These are phyloP conservation scores for Lophotriccus pileatus DNA, from an alignment of 2,797 vertebrate genomes.

Conservation along the genomic window DNA sequence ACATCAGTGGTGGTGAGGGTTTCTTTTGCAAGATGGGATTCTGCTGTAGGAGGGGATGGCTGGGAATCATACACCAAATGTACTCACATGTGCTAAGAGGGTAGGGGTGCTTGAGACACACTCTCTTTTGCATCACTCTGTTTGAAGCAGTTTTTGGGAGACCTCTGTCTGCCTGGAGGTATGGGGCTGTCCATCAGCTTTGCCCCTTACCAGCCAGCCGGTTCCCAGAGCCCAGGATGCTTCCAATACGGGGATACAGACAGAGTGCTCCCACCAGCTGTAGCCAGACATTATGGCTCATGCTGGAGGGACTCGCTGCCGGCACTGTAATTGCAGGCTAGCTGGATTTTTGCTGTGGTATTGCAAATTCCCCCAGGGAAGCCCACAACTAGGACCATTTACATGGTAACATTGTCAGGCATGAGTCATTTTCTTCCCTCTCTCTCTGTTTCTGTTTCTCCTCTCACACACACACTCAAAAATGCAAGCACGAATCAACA, in stretches of 20 bases:
- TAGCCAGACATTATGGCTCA: conserved; percentile 43
- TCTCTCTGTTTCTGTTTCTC: conserved; percentile 17
- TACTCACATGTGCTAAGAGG: fast-evolving
- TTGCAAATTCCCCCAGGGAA: conserved; percentile 45
- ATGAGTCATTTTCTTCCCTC: conserved; percentile 47
- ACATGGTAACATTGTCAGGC: conserved; percentile 34
- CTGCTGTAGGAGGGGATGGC: not conserved
- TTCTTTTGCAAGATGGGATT: not conserved
- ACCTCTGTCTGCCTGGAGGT: not conserved
- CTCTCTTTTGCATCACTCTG: not conserved
- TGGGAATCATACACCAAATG: not conserved
- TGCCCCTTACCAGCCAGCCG: fast-evolving
- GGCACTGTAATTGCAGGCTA: conserved; percentile 32
- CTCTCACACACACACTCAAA: not conserved
- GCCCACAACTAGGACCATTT: conserved; percentile 28
- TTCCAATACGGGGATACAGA: not conserved
- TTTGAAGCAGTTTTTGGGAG: not conserved
- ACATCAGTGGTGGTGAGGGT: not conserved
- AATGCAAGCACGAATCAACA: conserved; percentile 1
- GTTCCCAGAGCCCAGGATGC: not conserved
- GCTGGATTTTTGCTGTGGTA: conserved; percentile 39
- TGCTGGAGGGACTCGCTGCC: conserved; percentile 14
- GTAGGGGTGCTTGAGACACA: not conserved
- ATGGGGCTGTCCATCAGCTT: not conserved
- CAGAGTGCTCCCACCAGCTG: not conserved